phyloP scores from a whole-genome alignment of 2,113 vertebrate species.

The Bettongia penicillata region DNA sequence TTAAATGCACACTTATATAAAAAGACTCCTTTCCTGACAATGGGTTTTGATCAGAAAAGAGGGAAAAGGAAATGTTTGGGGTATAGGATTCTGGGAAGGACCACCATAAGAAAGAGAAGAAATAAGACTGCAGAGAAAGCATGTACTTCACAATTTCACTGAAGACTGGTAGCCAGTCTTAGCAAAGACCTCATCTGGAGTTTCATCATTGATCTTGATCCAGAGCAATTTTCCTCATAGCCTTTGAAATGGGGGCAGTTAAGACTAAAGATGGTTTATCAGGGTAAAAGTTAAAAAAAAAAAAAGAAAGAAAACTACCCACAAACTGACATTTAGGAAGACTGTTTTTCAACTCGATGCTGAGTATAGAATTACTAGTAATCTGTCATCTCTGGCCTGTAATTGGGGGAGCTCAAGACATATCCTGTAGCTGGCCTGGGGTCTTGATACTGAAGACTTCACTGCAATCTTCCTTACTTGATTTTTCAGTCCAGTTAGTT shows the following conservation, averaged over 20 bases:
- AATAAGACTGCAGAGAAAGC: background rate
- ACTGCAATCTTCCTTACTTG: background rate
- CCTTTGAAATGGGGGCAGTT: background rate
- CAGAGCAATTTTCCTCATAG: background rate
- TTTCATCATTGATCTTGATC: background rate
- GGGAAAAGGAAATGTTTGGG: background rate
- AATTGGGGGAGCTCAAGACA: background rate
- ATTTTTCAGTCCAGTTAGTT: background rate
- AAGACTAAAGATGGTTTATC: background rate
- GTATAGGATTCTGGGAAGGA: background rate
- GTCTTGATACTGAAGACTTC: background rate
- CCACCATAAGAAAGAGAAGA: background rate
- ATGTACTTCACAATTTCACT: background rate
- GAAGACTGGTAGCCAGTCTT: background rate
- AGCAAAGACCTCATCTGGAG: background rate
- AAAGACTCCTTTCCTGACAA: background rate
- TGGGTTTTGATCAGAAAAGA: background rate
- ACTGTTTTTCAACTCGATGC: background rate
- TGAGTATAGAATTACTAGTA: background rate
- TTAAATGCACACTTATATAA: background rate
- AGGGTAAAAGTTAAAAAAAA: background rate
- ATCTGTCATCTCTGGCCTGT: background rate
- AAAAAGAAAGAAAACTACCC: background rate
- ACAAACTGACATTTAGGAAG: background rate
- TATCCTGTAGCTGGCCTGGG: background rate